A percentile compares a stretch with the other conserved stretches of the same genome.
Evolutionary conservation across 2,797 vertebrate genomes (phyloP).

Genomic region (Neosilurus hyrtlii): DNA sequence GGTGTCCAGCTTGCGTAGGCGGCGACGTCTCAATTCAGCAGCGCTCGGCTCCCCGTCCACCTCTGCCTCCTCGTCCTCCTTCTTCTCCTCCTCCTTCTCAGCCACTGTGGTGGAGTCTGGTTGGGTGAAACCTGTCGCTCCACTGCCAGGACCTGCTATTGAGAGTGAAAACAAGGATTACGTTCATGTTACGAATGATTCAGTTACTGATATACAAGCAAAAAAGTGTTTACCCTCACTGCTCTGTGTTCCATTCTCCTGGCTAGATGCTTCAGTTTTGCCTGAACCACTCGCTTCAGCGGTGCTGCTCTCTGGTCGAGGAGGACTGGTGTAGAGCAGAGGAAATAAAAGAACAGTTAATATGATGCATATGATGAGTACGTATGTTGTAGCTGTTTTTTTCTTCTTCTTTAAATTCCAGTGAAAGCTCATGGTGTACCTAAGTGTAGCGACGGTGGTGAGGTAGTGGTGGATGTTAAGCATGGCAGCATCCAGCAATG

Average conservation of each 20-base stretch:
- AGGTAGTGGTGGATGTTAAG: constrained; percentile 97
- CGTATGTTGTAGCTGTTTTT: neutral
- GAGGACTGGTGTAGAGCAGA: constrained; percentile 64
- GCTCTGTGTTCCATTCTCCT: constrained; percentile 53
- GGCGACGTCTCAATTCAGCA: constrained; percentile 82
- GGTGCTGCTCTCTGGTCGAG: constrained; percentile 59
- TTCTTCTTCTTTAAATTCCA: neutral
- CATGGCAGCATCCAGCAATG: constrained; percentile 92
- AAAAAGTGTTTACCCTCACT: constrained; percentile 53
- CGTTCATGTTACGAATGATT: neutral
- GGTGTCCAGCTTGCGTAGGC: constrained; percentile 87
- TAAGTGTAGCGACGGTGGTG: constrained; percentile 82
- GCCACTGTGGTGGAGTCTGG: constrained; percentile 61
- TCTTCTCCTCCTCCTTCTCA: constrained; percentile 56
- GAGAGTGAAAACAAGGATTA: neutral
- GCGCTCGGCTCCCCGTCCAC: constrained; percentile 79
- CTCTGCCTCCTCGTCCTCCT: constrained; percentile 59
- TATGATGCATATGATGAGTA: neutral
- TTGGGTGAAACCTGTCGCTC: constrained; percentile 62
- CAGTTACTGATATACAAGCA: neutral
- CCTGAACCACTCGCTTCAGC: constrained; percentile 53
- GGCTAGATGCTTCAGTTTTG: constrained; percentile 47
- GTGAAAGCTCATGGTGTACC: constrained; percentile 63
- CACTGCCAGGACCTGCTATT: constrained; percentile 58
- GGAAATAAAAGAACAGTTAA: neutral